phyloP scores from a whole-genome alignment of 2,113 vertebrate genomes.

The Falcunculus frontatus region DNA sequence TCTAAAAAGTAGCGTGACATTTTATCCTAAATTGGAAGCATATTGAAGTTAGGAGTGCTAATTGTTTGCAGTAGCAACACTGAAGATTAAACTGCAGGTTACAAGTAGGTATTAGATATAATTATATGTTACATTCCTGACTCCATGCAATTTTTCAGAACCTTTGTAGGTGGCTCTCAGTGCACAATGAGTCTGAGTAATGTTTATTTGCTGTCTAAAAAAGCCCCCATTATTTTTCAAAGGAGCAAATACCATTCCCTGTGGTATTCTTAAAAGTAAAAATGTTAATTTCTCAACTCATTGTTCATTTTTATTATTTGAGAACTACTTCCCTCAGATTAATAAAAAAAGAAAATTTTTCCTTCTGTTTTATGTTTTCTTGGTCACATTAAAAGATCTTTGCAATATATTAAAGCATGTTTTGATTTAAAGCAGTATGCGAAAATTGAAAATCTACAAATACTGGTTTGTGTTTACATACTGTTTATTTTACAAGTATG shows the following conservation, averaged over 20 bases:
- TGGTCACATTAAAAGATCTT: not conserved
- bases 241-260: not conserved
- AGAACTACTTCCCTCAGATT: not conserved
- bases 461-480: not conserved
- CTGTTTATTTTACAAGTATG: not conserved
- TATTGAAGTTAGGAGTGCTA: not conserved
- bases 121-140: not conserved
- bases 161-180: not conserved
- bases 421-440: not conserved
- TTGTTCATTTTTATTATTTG: not conserved
- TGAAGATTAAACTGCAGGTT: not conserved
- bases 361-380: not conserved
- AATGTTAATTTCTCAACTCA: not conserved
- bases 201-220: not conserved
- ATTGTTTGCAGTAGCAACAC: not conserved
- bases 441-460: not conserved
- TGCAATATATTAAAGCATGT: not conserved
- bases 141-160: not conserved
- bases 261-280: not conserved
- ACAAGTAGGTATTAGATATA: not conserved
- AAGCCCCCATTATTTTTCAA: not conserved
- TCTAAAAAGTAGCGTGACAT: not conserved
- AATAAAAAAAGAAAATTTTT: not conserved
- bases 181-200: not conserved
- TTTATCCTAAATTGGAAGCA: not conserved